Evolutionary conservation across 2,888 invertebrate species (phyloP), one percentile per base, ranked within the genome.

Genomic region (Dasysyrphus tricinctus): DNA sequence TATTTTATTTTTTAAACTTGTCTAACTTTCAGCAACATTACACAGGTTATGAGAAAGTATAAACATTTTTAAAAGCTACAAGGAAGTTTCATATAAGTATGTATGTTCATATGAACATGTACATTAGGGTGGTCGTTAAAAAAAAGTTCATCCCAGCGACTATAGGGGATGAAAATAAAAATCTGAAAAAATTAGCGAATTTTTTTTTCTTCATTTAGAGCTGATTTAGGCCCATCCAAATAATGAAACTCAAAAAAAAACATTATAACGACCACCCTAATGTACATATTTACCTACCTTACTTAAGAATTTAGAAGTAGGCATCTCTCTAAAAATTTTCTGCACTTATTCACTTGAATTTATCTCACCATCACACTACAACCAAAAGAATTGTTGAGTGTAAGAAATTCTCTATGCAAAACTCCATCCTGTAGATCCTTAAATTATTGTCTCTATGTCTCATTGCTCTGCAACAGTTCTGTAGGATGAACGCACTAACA

Each of bases 401-500:
- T 16, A 34, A 37, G 37, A 57, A 37, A 57, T 16, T 19, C 16
- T 34, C 9, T 34, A 9, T 32, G 12, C 12, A 16, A 59, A 59
- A 37, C 19, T 3, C 39, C 19, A 59, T 39, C 32, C 34, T 2
- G 57, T 5, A 44, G 42, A 63, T 42, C 44, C 61, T 16, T 32
- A n/a, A 61, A 61, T 3, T 42, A 65, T 51, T 32, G 42, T 69
- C 44, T 61, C 3, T 70, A 29, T 70, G 44, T 51, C 9, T 80
- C 16, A 67, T 39, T 57, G 37, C 42, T 37, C 39, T 16, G 29
- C 51, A 51, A 70, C 69, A 49, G 12, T 24, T 19, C 19, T 32
- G 42, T 42, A 37, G 61, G 54, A 76, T 65, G 70, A 80, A 84
- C 59, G 65, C 42, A 54, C 76, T 61, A 47, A 80, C 84, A 80